Percentiles rank a stretch among this genome's conserved stretches.
Evolutionary conservation across 30 jellyfish, hydroid and myxozoan species (phyloP).

Genomic region (Cassiopea andromeda): DNA sequence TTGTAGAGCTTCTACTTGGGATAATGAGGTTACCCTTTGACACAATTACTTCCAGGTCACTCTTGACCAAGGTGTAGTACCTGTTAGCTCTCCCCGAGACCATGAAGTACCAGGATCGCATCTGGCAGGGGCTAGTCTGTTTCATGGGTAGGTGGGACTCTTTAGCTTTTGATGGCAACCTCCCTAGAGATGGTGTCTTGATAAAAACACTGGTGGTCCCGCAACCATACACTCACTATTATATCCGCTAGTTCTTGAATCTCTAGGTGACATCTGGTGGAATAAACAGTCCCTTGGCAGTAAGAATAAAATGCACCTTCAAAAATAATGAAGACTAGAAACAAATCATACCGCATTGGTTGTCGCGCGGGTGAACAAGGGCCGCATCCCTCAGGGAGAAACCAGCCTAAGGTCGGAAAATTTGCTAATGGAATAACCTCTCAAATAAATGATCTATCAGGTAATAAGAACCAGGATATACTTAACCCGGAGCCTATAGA

Average conservation of each 20-base stretch:
- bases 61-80: conserved; percentile 37
- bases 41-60: conserved; percentile 39
- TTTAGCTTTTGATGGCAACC: neutral
- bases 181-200: neutral
- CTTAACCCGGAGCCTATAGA: conserved; percentile 14
- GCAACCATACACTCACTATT: neutral
- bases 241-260: neutral
- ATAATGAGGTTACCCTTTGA: conserved; percentile 22
- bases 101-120: neutral
- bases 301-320: neutral
- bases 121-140: neutral
- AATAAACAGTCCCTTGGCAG: conserved; percentile 5
- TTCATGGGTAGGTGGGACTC: neutral
- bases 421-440: conserved; percentile 57
- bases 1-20: neutral
- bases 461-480: conserved; percentile 18
- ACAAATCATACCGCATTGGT: conserved; percentile 45
- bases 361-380: conserved; percentile 71
- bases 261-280: neutral
- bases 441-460: conserved; percentile 5
- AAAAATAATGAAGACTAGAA: neutral
- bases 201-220: neutral
- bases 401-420: conserved; percentile 50
- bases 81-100: conserved; percentile 29
- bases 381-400: conserved; percentile 46